phyloP scores from a whole-genome alignment of 2,888 invertebrate species.

The Parapristionchus giblindavisi region DNA sequence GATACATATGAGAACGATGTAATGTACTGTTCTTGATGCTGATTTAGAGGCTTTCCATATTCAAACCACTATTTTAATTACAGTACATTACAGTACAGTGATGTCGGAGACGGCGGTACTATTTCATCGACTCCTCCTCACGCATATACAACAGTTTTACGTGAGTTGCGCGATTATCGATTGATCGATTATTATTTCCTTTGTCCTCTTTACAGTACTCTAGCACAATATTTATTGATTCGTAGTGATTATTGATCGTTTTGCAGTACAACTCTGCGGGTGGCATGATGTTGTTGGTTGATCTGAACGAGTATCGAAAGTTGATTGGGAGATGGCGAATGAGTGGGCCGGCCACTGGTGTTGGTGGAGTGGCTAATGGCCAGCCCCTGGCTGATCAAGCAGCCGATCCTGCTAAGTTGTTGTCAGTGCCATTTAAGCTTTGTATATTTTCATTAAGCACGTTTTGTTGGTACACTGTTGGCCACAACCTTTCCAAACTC shows the following conservation, averaged over 20 bases:
- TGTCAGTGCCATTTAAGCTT: too few relatives aligned
- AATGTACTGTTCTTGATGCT: too few relatives aligned
- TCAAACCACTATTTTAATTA: too few relatives aligned
- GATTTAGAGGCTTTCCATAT: neutral
- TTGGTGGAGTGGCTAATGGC: too few relatives aligned
- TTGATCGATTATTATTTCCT: neutral
- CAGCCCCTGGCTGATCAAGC: too few relatives aligned
- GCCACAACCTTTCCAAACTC: too few relatives aligned
- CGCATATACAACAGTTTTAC: slow-evolving; percentile 83
- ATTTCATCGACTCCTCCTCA: slow-evolving; percentile 91
- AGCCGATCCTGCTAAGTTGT: too few relatives aligned
- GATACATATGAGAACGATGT: too few relatives aligned
- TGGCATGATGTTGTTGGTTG: slow-evolving; percentile 96
- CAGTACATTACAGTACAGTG: slow-evolving; percentile 70
- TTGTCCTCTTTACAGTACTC: neutral
- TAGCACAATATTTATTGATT: neutral
- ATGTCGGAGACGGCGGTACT: slow-evolving; percentile 70
- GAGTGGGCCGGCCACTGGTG: neutral
- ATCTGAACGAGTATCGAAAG: slow-evolving; percentile 94
- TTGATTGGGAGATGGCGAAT: slow-evolving; percentile 71
- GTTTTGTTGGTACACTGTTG: too few relatives aligned
- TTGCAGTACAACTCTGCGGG: slow-evolving; percentile 74
- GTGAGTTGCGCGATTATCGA: slow-evolving; percentile 69
- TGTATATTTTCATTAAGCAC: too few relatives aligned
- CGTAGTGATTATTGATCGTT: neutral